Evolutionary conservation across 2,797 vertebrate species (phyloP).

Genomic region (Halcyon chelicuti): DNA sequence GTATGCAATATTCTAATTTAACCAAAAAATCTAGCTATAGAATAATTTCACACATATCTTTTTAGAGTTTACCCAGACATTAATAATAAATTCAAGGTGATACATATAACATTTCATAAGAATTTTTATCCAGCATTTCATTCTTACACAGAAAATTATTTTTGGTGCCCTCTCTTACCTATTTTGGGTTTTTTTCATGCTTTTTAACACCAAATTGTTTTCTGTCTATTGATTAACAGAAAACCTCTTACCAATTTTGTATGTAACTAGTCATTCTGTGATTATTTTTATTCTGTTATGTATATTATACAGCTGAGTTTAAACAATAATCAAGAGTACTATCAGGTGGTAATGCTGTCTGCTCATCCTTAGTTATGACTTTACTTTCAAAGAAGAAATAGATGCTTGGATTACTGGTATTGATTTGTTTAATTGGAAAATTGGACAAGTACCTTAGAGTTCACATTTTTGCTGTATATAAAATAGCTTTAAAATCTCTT

Average conservation of each 20-base stretch:
- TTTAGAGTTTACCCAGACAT: background rate
- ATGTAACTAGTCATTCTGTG: background rate
- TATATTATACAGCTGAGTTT: background rate
- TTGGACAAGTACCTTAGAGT: background rate
- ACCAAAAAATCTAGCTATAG: background rate
- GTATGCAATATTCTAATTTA: background rate
- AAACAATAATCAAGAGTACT: background rate
- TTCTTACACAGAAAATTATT: background rate
- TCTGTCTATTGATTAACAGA: background rate
- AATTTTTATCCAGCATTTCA: background rate
- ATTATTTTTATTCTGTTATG: background rate
- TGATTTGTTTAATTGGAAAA: background rate
- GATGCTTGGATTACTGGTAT: background rate
- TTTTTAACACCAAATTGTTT: background rate
- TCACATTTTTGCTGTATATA: background rate
- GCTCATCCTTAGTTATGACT: background rate
- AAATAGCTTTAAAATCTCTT: constrained; percentile 52
- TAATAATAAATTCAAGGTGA: background rate
- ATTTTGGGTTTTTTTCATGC: background rate
- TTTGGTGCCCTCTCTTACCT: background rate
- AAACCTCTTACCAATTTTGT: background rate
- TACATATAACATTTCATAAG: background rate
- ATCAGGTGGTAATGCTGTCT: background rate
- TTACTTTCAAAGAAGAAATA: background rate
- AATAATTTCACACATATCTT: background rate